Evolutionary conservation across 2,113 vertebrate genomes (phyloP), one percentile per base, ranked within the genome.

Genomic region (Odocoileus virginianus): DNA sequence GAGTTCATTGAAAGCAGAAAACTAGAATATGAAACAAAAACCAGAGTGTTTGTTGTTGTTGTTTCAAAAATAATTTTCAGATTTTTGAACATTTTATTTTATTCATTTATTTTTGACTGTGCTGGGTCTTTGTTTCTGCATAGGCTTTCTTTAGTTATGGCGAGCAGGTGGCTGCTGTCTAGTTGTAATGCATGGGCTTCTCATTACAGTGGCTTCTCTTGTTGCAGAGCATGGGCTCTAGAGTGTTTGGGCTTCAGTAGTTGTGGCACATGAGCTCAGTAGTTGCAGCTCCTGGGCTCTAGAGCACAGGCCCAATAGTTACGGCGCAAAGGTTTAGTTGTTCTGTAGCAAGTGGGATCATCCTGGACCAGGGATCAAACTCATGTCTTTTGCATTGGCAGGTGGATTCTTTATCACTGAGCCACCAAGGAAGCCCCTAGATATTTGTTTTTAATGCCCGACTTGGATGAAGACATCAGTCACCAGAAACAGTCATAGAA

Each of bases 311-410:
- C 14, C 40, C 74, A 28, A 16, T 1, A 45, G 40, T 16, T 16
- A 28, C 0, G 14, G 43, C 0, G 2, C 43, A 9, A 25, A 28
- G 25, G 40, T 43, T 12, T 28, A 16, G 74, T 2, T 45, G 40
- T 40, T 78, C 40, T 15, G 13, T 43, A 8, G 74, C 40, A 78
- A 4, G 25, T 45, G 25, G 25, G 13, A 28, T 23, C 10, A 40
- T 40, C n/a, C 21, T 74, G n/a, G n/a, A 74, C 67, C n/a, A 40
- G n/a, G 19, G 67, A 40, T 74, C 67, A 74, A 40, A 40, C 12
- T n/a, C n/a, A 40, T 40, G 67, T 23, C n/a, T 74, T 74, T 74
- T 6, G 67, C 67, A 23, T 6, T 12, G n/a, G 67, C n/a, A 12
- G n/a, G n/a, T 74, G 67, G 67, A 45, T 47, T 79, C 45, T 50